A percentile compares a stretch with the other conserved stretches of the same genome.
These are phyloP conservation scores for Lasioglossum figueresi DNA, from an alignment of 2,888 invertebrate genomes.

Conservation along the genomic window DNA sequence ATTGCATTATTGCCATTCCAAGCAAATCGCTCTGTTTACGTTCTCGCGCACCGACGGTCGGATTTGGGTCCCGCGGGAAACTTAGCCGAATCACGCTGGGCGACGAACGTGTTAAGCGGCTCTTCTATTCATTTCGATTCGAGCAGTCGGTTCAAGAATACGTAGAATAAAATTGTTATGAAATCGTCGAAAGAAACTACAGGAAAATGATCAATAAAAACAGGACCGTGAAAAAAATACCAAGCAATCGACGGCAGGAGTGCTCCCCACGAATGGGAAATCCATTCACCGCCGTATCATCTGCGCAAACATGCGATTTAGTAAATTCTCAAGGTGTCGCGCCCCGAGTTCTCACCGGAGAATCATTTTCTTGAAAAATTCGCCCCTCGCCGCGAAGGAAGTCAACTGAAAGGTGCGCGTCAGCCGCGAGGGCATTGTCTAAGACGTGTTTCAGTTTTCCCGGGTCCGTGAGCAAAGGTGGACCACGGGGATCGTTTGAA, in stretches of 20 bases:
- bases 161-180: too few relatives aligned
- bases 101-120: too few relatives aligned
- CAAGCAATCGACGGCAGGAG: background rate
- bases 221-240: too few relatives aligned
- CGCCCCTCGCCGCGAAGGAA: background rate
- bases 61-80: too few relatives aligned
- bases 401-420: constrained; percentile 7
- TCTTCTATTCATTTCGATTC: too few relatives aligned
- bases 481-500: constrained; percentile 23
- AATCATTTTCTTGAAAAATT: background rate
- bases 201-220: background rate
- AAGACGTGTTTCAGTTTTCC: constrained; percentile 32
- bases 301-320: background rate
- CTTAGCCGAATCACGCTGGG: too few relatives aligned
- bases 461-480: constrained; percentile 7
- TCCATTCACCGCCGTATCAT: background rate
- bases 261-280: background rate
- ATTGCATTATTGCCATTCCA: too few relatives aligned
- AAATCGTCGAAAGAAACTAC: too few relatives aligned
- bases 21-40: too few relatives aligned
- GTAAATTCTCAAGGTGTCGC: background rate
- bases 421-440: background rate
- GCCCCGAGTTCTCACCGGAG: background rate
- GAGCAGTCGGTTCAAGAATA: too few relatives aligned
- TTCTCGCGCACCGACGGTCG: too few relatives aligned